Base-by-base conservation (phyloP, 1,140 invertebrate species). In the Copidosoma floridanum region DNA sequence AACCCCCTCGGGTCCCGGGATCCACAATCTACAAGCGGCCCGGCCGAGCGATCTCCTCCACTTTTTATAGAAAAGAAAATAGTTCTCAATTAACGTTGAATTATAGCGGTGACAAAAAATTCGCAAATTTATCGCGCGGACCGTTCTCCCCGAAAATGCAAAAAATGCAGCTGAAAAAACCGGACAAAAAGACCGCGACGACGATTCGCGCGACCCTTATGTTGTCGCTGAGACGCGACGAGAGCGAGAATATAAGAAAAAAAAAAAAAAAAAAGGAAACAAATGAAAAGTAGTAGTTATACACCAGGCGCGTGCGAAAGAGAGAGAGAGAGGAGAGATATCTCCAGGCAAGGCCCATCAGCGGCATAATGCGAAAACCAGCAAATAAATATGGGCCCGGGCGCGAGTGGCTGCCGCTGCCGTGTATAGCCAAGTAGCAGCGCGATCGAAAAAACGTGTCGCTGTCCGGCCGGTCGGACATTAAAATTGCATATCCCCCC, bases 381-480 rank as follows among this genome's bases (percentile, higher is more conserved):
- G 2, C n/a, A 18, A 44, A 52, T 52, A 52, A 52, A 52, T 14
- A 32, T 20, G n/a, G 29, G 29, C 29, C 29, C 29, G 29, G 29
- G 29, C 29, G 41, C 23, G 14, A 52, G 50, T 27, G 8, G 52
- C 7, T 29, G 20, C 16, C 26, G 21, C 23, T 32, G 2, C 6
- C 20, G 50, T 48, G 51, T 55, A 61, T n/a, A n/a, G n/a, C n/a
- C n/a, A n/a, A n/a, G n/a, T n/a, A n/a, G n/a, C n/a, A n/a, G n/a
- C n/a, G 59, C 59, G 43, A 61, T 61, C 37, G 52, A 61, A 61
- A 56, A 61, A 61, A 26, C 52, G 32, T 61, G 52, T 61, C 38
- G 44, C 32, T 16, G 37, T 32, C 57, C 32, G 12, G 37, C 24
- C 57, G 3, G 27, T 16, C 20, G 37, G 27, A 59, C 40, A 52